Base-by-base conservation (phyloP, 2,113 vertebrate genomes). In the Opisthocomus hoazin region DNA sequence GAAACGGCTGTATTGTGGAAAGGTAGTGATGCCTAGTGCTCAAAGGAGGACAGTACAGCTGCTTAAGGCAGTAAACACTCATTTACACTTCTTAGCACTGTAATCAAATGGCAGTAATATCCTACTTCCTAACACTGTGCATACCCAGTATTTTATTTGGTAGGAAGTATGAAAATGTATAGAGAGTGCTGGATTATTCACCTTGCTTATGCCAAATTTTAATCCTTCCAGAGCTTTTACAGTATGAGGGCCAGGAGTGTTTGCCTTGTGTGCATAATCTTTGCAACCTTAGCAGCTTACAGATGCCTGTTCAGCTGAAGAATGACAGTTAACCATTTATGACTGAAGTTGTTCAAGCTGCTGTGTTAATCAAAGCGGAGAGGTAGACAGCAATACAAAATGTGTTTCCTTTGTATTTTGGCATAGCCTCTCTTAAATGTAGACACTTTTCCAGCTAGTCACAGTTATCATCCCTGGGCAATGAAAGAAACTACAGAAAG, bases 111-210 rank as follows among this genome's bases (percentile, higher is more conserved):
- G 61, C 57, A 50, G 48, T 39, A 48, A 65, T 68, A 64, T 10
- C 71, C n/a, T 71, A 22, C 81, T 94, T 90, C 68, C 87, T 53
- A 79, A 45, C 50, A 88, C 94, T 93, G 82, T 96, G 91, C 87
- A 50, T 64, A 39, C 53, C 39, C 46, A 19, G 68, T 75, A 45
- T 66, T 75, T 57, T n/a, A 36, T 65, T 51, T 71, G 70, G 50
- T 82, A 22, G 69, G 36, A 88, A 30, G 41, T 37, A 51, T 32
- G 51, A 45, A 69, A 54, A 19, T 11, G 19, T 3, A 8, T 7
- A 37, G 61, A 29, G 56, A 36, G 43, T 43, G 39, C 53, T 84
- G 90, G 80, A 63, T 94, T 70, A 20, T 56, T 91, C 37, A 76
- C 48, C 21, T 83, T 79, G 54, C 54, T 89, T 84, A 32, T 43